Percentiles rank a stretch among this genome's conserved stretches.
Evolutionary conservation across 1,140 invertebrate genomes (phyloP).

Genomic region (Drosophila lini): DNA sequence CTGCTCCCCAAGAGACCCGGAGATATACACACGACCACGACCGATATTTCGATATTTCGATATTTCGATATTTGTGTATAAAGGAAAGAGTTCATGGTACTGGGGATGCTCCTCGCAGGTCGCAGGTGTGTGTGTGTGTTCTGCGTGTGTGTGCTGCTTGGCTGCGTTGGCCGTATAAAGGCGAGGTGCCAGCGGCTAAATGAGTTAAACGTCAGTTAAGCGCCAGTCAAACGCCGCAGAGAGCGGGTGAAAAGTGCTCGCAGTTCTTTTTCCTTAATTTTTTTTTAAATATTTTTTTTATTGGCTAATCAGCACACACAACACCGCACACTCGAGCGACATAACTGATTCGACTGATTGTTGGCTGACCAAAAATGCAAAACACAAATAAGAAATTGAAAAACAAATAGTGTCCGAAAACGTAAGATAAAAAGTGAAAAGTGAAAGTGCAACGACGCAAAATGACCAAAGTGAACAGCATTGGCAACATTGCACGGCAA

Average conservation of each 20-base stretch:
- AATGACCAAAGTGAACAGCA: conserved; percentile 44
- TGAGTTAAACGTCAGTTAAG: conserved; percentile 18
- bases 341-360: conserved; percentile 55
- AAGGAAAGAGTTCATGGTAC: conserved; percentile 38
- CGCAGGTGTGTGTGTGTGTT: conserved; percentile 1
- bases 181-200: conserved; percentile 1
- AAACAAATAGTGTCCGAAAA: conserved; percentile 38
- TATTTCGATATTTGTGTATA: not conserved
- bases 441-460: conserved; percentile 75
- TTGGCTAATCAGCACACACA: conserved; percentile 15
- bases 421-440: conserved; percentile 73
- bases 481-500: conserved; percentile 15
- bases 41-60: not conserved
- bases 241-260: conserved; percentile 13
- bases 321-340: conserved; percentile 13
- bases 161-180: conserved; percentile 25
- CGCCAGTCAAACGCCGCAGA: conserved; percentile 16
- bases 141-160: conserved; percentile 21
- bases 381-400: conserved; percentile 27
- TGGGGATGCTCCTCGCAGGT: conserved; percentile 19
- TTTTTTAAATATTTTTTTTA: conserved; percentile 11
- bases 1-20: conserved; percentile 71
- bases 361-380: conserved; percentile 28
- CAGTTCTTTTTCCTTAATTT: conserved; percentile 4
- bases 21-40: conserved; percentile 18